phyloP scores from a whole-genome alignment of 2,113 vertebrate species.

The Halcyon malimbica region DNA sequence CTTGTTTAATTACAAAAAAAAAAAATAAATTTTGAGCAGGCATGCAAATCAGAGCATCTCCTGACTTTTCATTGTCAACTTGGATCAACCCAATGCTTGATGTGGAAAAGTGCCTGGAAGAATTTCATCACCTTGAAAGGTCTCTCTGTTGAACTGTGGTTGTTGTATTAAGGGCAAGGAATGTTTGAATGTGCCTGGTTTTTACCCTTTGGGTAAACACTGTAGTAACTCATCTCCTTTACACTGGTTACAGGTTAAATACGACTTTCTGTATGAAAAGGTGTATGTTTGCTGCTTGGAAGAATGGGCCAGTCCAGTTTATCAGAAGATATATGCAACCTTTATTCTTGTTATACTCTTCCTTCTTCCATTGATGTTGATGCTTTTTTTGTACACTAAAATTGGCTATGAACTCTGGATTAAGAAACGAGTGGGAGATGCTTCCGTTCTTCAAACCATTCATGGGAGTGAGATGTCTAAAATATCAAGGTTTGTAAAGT shows the following conservation, averaged over 20 bases:
- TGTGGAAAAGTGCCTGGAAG: background rate
- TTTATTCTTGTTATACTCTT: constrained; percentile 77
- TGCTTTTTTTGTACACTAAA: constrained; percentile 75
- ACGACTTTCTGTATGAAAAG: constrained; percentile 77
- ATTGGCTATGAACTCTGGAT: constrained; percentile 79
- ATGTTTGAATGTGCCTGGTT: background rate
- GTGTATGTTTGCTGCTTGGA: constrained; percentile 77
- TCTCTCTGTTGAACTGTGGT: background rate
- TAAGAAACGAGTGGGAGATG: constrained; percentile 76
- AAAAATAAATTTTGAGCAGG: background rate
- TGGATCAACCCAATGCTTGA: background rate
- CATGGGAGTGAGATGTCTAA: constrained; percentile 77
- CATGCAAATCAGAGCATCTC: background rate
- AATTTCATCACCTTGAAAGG: background rate
- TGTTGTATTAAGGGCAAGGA: background rate
- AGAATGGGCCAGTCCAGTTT: constrained; percentile 70
- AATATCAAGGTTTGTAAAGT: constrained; percentile 71
- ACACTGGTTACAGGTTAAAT: constrained; percentile 73
- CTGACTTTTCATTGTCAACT: background rate
- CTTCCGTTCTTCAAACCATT: constrained; percentile 73
- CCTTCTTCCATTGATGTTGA: constrained; percentile 74
- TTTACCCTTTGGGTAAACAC: background rate
- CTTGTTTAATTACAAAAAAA: background rate
- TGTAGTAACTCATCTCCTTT: background rate
- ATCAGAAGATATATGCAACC: constrained; percentile 74